A percentile compares a stretch with the other conserved stretches of the same genome.
phyloP scores from a whole-genome alignment of 2,888 invertebrate species.

The Melikaiella ostensackeni region DNA sequence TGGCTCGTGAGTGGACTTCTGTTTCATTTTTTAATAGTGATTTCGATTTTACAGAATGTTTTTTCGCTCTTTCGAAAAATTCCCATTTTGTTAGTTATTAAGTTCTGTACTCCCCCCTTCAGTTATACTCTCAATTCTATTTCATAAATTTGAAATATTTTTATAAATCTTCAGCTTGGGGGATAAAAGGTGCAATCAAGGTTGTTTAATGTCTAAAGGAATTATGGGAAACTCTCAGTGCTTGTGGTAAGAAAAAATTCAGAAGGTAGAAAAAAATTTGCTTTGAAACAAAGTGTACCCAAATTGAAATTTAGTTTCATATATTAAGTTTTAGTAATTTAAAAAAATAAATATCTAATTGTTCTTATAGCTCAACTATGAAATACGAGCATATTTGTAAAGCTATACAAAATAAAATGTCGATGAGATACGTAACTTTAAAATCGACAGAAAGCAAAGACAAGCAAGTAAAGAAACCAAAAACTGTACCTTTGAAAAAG shows the following conservation, averaged over 20 bases:
- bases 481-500: background rate
- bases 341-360: background rate
- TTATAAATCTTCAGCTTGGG: background rate
- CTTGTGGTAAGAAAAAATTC: background rate
- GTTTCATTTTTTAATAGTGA: no score
- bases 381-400: background rate
- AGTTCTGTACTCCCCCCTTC: background rate
- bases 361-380: background rate
- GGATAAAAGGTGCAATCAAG: background rate
- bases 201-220: background rate
- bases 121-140: background rate
- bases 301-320: no score
- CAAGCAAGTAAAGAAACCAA: background rate
- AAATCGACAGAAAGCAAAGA: background rate
- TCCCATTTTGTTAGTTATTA: no score
- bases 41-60: no score
- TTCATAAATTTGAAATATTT: background rate
- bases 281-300: no score
- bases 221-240: background rate
- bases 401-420: background rate
- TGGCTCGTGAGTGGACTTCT: no score
- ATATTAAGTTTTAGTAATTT: no score
- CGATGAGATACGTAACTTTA: background rate
- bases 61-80: no score
- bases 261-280: background rate